These are phyloP conservation scores for Parasteatoda tepidariorum DNA, from an alignment of 1,140 invertebrate species.

Conservation along the genomic window DNA sequence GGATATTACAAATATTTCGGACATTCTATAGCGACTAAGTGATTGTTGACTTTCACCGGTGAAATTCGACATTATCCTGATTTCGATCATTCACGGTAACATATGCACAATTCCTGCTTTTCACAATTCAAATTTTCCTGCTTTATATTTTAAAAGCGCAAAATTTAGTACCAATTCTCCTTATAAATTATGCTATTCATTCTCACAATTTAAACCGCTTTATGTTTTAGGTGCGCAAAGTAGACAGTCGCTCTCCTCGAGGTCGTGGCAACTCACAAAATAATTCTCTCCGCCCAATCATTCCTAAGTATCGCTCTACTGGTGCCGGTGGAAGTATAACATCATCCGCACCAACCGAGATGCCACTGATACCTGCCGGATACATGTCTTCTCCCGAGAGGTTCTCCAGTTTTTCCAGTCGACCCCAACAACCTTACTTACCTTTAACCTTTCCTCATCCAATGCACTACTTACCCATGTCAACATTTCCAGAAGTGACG, in stretches of 20 bases:
- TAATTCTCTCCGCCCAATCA: constrained; percentile 62
- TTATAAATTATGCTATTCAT: too few species aligned
- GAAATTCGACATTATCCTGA: too few species aligned
- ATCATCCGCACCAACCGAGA: not conserved
- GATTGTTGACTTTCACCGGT: too few species aligned
- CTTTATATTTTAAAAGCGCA: too few species aligned
- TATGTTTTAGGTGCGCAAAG: constrained; percentile 61
- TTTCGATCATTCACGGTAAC: too few species aligned
- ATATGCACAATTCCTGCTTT: too few species aligned
- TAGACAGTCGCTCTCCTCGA: constrained; percentile 43
- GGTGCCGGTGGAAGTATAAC: not conserved
- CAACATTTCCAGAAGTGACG: constrained; percentile 52
- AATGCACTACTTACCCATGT: not conserved
- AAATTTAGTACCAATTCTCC: too few species aligned
- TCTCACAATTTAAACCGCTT: too few species aligned
- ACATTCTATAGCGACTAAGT: too few species aligned
- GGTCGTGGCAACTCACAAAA: constrained; percentile 37
- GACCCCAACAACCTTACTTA: constrained; percentile 12
- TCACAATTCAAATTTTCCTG: too few species aligned
- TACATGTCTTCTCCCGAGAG: constrained; percentile 44
- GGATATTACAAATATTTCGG: too few species aligned
- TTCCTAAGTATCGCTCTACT: constrained; percentile 59
- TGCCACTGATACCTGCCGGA: constrained; percentile 23
- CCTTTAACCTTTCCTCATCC: constrained; percentile 53
- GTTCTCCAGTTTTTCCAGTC: constrained; percentile 5